Base-by-base conservation (phyloP, 2,113 vertebrate genomes). In the Astatotilapia flaviijosephi region DNA sequence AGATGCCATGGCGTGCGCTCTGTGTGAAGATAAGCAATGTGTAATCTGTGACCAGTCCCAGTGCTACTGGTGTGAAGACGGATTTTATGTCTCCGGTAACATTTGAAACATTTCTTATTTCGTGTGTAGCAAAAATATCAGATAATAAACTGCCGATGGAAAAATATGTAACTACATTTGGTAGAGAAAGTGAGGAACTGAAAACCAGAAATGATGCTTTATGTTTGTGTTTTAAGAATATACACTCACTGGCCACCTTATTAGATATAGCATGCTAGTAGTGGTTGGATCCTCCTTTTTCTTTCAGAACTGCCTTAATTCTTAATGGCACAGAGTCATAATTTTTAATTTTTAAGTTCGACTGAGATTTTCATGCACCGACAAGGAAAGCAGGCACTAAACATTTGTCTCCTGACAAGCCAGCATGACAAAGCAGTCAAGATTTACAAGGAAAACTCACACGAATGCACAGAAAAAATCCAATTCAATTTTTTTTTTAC, bases 1-100 rank as follows among this genome's bases (percentile, higher is more conserved):
- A 7, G 42, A 42, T 7, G 65, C 65, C 31, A 93, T 90, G 88
- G 83, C 73, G 28, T 99, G 98, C 86, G 84, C 47, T 82, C 88
- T 93, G 0, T 99, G 98, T 75, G 90, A 93, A 2, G 86, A 93
- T 37, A 19, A 33, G 19, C 90, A 88, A 49, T 99, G 98, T 42
- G 75, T 79, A 3, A 96, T 83, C 93, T 99, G 98, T 89, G 96
- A 98, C 86, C 88, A 93, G 47, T 80, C 92, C 2, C 94, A 96
- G 73, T 99, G 98, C 92, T 94, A 96, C 86, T 97, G 93, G 31
- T 99, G 98, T 92, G 91, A 97, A 21, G 93, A 96, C 2, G 96
- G 95, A 53, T 97, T 96, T 95, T 98, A 97, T 75, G 94, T 97
- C 62, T 96, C 88, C 28, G 97, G 98, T 99, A 93, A 81, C 5